Percentiles rank a stretch among this genome's conserved stretches.
These are phyloP conservation scores for Coremacera marginata DNA, from an alignment of 2,888 invertebrate species.

Conservation along the genomic window DNA sequence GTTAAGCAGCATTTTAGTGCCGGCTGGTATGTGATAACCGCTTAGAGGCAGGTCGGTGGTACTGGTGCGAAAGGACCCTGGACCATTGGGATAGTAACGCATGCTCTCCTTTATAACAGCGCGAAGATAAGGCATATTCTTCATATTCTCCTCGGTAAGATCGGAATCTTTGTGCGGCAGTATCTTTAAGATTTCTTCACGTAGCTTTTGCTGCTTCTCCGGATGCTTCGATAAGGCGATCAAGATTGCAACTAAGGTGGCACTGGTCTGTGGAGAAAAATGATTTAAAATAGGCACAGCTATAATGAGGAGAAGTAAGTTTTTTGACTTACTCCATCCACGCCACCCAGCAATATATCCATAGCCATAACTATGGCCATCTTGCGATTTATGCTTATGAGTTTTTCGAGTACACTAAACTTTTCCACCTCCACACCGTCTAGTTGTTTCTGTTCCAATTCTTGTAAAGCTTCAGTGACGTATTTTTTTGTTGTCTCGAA, in stretches of 20 bases:
- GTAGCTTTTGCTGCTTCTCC: constrained; percentile 75
- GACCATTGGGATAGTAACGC: constrained; percentile 73
- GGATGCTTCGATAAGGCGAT: constrained; percentile 73
- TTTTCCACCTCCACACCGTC: constrained; percentile 61
- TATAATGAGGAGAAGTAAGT: too few species aligned
- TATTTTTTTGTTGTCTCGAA: constrained; percentile 56
- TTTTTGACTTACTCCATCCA: constrained; percentile 76
- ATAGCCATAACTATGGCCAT: constrained; percentile 77
- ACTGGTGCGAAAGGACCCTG: constrained; percentile 72
- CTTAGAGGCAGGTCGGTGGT: constrained; percentile 73
- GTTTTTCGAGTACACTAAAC: constrained; percentile 75
- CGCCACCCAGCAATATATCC: constrained; percentile 79
- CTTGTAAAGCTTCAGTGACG: constrained; percentile 63
- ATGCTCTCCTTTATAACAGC: constrained; percentile 82
- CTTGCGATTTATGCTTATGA: constrained; percentile 74
- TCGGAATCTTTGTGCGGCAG: constrained; percentile 66
- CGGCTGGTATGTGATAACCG: constrained; percentile 71
- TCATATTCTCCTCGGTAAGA: constrained; percentile 69
- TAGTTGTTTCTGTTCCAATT: constrained; percentile 48
- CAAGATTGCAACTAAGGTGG: constrained; percentile 52
- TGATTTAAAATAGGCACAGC: too few species aligned
- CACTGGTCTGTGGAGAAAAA: constrained; percentile 56
- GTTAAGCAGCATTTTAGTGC: too few species aligned
- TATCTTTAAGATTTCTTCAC: constrained; percentile 71
- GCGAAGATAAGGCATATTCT: constrained; percentile 74